Base-by-base conservation (phyloP, 2,888 invertebrate species). In the Morinoia aosen region DNA sequence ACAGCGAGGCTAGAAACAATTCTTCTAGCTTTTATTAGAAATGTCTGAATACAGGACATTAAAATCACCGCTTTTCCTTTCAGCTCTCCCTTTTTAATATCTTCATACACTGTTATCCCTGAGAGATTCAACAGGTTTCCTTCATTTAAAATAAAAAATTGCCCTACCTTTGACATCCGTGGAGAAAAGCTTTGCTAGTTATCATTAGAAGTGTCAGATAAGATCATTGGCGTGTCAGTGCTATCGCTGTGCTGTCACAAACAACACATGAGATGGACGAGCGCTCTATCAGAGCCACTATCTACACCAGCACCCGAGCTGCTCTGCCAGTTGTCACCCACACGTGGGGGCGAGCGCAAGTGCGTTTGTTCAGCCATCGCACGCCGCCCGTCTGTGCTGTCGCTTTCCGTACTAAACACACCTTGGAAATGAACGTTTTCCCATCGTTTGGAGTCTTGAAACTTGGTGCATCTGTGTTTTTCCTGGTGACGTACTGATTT, bases 211-310 rank as follows among this genome's bases (percentile, higher is more conserved):
- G 93, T 56, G 57, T 57, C 93, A 93, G 93, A 93, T 93, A 93
- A 93, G 93, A 93, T 93, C 93, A 93, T 57, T 93, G 57, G 93
- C 90, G 90, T 93, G 93, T 93, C 93, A 93, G 11, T 93, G n/a
- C 57, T 93, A 93, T 93, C 93, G 57, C 93, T 93, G 25, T 57
- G 93, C 93, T 93, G 93, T 93, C 93, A 93, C 93, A 93, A 93
- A 57, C 93, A 57, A 93, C 93, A 93, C 93, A 57, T 93, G 57
- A 33, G 93, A 93, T 25, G 93, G 57, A 93, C 57, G 56, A 93
- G 57, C 93, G 8, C 90, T 90, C 25, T 76, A 76, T 76, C 76
- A 76, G 76, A 33, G 33, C 76, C 76, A 76, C 76, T 76, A 76
- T 76, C 76, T 76, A 2, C 76, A 76, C 33, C 76, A 76, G 76